phyloP scores from a whole-genome alignment of 2,797 vertebrate species.

The Orestias chungarensis region DNA sequence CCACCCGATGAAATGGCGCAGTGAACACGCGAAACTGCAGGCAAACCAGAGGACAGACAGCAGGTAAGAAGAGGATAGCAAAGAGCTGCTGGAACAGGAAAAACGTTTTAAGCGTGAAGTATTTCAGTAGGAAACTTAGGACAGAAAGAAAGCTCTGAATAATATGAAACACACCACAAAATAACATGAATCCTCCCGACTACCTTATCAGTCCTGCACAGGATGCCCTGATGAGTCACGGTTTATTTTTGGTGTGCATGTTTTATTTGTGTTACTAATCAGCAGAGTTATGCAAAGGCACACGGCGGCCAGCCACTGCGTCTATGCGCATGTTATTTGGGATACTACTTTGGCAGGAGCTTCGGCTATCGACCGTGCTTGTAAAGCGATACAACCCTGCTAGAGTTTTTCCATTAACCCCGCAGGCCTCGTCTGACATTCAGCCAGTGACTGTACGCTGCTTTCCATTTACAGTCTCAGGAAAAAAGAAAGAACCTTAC shows the following conservation, averaged over 20 bases:
- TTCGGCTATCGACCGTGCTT: constrained; percentile 57
- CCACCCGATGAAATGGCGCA: constrained; percentile 97
- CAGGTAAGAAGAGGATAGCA: constrained; percentile 81
- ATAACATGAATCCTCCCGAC: constrained; percentile 24
- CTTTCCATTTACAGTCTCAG: constrained; percentile 16
- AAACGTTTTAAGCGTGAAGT: constrained; percentile 18
- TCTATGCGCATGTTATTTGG: constrained; percentile 45
- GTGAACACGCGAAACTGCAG: constrained; percentile 95
- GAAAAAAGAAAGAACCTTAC: constrained; percentile 18
- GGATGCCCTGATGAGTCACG: constrained; percentile 41
- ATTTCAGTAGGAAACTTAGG: constrained; percentile 14
- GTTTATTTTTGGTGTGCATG: constrained; percentile 24
- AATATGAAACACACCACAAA: constrained; percentile 30
- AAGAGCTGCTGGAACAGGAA: neutral
- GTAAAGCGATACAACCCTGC: constrained; percentile 57
- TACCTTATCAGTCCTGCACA: constrained; percentile 56
- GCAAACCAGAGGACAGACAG: constrained; percentile 67
- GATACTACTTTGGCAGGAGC: constrained; percentile 50
- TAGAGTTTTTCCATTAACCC: constrained; percentile 47
- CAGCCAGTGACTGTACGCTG: constrained; percentile 35
- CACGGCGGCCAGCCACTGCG: constrained; percentile 1
- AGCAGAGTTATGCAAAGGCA: constrained; percentile 3
- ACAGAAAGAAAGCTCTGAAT: constrained; percentile 32
- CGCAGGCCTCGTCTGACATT: constrained; percentile 73
- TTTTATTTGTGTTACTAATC: constrained; percentile 21